Evolutionary conservation across 2,113 vertebrate species (phyloP).

Genomic region (Perca schrenkii): DNA sequence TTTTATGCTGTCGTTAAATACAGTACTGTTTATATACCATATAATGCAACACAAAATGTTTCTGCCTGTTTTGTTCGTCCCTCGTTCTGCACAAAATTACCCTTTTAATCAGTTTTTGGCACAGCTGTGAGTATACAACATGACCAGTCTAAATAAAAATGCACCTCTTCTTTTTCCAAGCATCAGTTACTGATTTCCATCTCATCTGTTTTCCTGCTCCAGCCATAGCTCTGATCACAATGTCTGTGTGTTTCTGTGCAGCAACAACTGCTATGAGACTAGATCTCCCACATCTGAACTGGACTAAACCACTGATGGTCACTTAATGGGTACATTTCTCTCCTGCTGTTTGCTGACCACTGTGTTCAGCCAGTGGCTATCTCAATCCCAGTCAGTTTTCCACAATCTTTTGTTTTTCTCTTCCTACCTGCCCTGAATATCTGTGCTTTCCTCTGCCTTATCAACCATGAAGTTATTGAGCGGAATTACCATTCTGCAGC

Average conservation of each 20-base stretch:
- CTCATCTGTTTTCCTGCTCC: constrained; percentile 8
- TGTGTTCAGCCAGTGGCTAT: constrained; percentile 11
- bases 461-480: constrained; percentile 20
- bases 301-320: constrained; percentile 17
- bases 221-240: constrained; percentile 21
- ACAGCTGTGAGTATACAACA: constrained; percentile 1
- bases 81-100: not conserved
- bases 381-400: not conserved
- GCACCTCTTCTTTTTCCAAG: constrained; percentile 20
- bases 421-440: not conserved
- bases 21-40: too few species aligned
- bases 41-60: not conserved
- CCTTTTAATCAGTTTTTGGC: constrained; percentile 20
- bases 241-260: not conserved
- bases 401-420: not conserved
- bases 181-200: constrained; percentile 30
- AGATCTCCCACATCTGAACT: constrained; percentile 3
- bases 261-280: not conserved
- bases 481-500: constrained; percentile 44
- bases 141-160: constrained; percentile 23
- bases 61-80: not conserved
- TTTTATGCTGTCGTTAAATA: not conserved
- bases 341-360: constrained; percentile 17
- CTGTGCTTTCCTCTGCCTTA: constrained; percentile 7
- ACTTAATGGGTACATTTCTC: constrained; percentile 17